A percentile compares a stretch with the other conserved stretches of the same genome.
Evolutionary conservation across 2,797 vertebrate species (phyloP).

Genomic region (Pseudochaenichthys georgianus): DNA sequence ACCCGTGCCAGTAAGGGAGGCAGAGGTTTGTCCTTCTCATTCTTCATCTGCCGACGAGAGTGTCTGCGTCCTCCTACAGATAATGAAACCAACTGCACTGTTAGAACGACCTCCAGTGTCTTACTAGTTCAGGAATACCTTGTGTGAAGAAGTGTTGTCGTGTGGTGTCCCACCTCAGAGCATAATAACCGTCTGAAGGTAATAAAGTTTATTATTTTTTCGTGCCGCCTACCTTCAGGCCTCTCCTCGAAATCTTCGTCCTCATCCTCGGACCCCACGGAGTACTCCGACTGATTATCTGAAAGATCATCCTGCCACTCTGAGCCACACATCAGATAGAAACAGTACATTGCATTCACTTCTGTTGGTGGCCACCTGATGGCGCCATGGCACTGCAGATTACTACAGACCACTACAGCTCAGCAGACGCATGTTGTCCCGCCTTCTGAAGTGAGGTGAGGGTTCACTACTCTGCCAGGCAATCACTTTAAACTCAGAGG

Average conservation of each 20-base stretch:
- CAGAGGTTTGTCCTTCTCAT: conserved; percentile 95
- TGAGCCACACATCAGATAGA: conserved; percentile 86
- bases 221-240: conserved; percentile 88
- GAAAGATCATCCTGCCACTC: conserved; percentile 99
- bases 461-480: conserved; percentile 46
- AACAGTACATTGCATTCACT: conserved; percentile 83
- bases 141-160: not conserved
- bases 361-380: conserved; percentile 76
- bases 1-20: conserved; percentile 96
- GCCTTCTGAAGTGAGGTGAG: conserved; percentile 46
- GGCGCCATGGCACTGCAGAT: conserved; percentile 79
- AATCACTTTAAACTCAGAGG: conserved; percentile 62
- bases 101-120: conserved; percentile 1
- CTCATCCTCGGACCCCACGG: conserved; percentile 98
- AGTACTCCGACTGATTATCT: conserved; percentile 99
- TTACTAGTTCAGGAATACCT: not conserved
- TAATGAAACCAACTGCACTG: not conserved
- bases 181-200: not conserved
- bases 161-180: not conserved
- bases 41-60: conserved; percentile 94
- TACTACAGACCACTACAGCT: conserved; percentile 76
- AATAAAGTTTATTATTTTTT: not conserved
- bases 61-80: conserved; percentile 92
- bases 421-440: conserved; percentile 48
- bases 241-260: conserved; percentile 99